Conservation (phyloP, 2,797 vertebrate species). For the Bovichtus diacanthus region DNA sequence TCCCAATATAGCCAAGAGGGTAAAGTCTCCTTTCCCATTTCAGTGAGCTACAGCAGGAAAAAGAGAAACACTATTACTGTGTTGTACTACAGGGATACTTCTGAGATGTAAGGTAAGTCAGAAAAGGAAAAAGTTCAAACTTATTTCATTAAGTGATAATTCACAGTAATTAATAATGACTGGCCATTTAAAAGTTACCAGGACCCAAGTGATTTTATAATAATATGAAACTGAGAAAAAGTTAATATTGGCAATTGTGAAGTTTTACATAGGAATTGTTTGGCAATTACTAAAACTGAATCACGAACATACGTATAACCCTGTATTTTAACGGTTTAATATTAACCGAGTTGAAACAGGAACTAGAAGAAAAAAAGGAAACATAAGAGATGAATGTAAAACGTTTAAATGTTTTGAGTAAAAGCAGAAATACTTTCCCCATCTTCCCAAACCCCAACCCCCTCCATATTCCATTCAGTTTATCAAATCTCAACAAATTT, state of each 20-base stretch:
- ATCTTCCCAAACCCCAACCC: neutral
- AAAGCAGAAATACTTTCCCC: conserved; percentile 32
- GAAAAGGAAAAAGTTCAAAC: conserved; percentile 13
- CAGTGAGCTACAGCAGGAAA: conserved; percentile 84
- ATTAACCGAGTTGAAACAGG: neutral
- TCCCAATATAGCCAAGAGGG: conserved; percentile 95
- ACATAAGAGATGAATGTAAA: conserved; percentile 12
- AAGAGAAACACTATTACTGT: conserved; percentile 37
- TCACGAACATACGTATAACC: neutral
- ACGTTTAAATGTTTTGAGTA: conserved; percentile 20
- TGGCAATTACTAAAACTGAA: neutral
- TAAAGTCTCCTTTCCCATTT: conserved; percentile 90
- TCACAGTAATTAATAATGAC: conserved; percentile 12
- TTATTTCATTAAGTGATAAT: conserved; percentile 22
- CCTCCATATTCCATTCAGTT: conserved; percentile 50
- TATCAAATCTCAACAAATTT: conserved; percentile 64
- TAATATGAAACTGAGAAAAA: neutral
- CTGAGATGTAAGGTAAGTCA: conserved; percentile 10
- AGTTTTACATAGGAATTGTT: neutral
- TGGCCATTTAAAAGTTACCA: neutral
- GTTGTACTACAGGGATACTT: conserved; percentile 26
- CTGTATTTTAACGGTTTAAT: conserved; percentile 9
- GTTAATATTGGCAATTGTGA: neutral
- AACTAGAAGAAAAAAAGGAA: conserved; percentile 5
- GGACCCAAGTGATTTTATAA: neutral